These are phyloP conservation scores for Chirona hameri DNA, from an alignment of 2,888 invertebrate genomes.

Conservation along the genomic window DNA sequence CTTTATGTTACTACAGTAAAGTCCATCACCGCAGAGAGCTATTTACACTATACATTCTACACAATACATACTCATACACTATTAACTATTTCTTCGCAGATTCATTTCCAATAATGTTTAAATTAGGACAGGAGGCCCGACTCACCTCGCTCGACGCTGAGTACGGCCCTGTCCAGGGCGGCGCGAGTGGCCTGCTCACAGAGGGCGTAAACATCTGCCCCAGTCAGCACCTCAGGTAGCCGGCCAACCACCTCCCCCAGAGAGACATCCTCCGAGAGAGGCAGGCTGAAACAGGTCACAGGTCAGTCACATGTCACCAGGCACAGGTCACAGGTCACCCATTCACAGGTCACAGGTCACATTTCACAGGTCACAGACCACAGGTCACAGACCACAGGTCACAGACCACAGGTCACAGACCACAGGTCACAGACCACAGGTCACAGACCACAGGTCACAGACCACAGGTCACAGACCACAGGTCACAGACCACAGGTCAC, in stretches of 20 bases:
- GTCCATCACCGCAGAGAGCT: too few relatives aligned
- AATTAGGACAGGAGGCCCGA: too few relatives aligned
- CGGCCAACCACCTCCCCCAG: conserved; percentile 35
- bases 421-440: too few relatives aligned
- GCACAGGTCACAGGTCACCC: background rate
- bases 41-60: too few relatives aligned
- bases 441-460: too few relatives aligned
- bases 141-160: conserved; percentile 31
- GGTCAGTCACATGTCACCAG: too few relatives aligned
- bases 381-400: too few relatives aligned
- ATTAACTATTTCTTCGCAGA: background rate
- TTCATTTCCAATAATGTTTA: background rate
- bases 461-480: too few relatives aligned
- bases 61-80: background rate
- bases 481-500: too few relatives aligned
- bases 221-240: conserved; percentile 37
- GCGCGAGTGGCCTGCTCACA: conserved; percentile 37
- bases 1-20: too few relatives aligned
- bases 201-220: conserved; percentile 38
- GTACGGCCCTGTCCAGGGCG: conserved; percentile 35
- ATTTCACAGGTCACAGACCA: too few relatives aligned
- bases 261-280: conserved; percentile 32
- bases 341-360: background rate
- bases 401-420: too few relatives aligned
- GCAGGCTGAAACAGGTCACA: conserved; percentile 35